Base-by-base conservation (phyloP, 2,888 invertebrate species). In the Balanococcus diminutus region DNA sequence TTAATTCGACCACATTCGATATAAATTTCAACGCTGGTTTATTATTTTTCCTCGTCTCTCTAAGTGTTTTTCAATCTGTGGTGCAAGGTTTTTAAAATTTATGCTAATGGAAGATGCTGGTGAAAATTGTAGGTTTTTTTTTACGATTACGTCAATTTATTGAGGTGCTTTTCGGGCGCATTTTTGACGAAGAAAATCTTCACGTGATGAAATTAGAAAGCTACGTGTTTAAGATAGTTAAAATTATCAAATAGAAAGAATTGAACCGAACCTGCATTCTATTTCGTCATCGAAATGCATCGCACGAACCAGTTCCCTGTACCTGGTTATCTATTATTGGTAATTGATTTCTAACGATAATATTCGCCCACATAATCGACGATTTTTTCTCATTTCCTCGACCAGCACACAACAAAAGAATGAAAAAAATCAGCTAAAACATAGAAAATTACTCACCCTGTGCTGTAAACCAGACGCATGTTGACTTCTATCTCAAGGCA, bases 261-360 rank as follows among this genome's bases (percentile, higher is more conserved):
- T 56, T 6, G 8, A 36, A 36, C 8, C 11, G 22, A 22, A 56
- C 22, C 5, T 56, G 56, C 56, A 56, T 56, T 56, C 8, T 46
- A 19, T 56, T 56, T 56, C 56, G 56, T 56, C 56, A 56, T 56
- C 56, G 56, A 79, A 79, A 79, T 79, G 75, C 75, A 79, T 36
- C 75, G 0, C 19, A 79, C 75, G 75, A 79, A 32, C 75, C 75
- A 79, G 75, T 79, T 79, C 36, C 32, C 8, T 14, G 72, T 36
- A 79, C 28, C 36, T 8, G 36, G 32, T 72, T 16, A 72, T 72
- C 11, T n/a, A n/a, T n/a, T n/a, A n/a, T n/a, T n/a, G n/a, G n/a
- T n/a, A n/a, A n/a, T n/a, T n/a, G 36, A 79, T 79, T 79, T 36
- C 19, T 75, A 72, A 28, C n/a, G n/a, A n/a, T 46, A n/a, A n/a